Evolutionary conservation across 2,888 invertebrate species (phyloP), one percentile per base, ranked within the genome.

Genomic region (Pyrochroa serraticornis): DNA sequence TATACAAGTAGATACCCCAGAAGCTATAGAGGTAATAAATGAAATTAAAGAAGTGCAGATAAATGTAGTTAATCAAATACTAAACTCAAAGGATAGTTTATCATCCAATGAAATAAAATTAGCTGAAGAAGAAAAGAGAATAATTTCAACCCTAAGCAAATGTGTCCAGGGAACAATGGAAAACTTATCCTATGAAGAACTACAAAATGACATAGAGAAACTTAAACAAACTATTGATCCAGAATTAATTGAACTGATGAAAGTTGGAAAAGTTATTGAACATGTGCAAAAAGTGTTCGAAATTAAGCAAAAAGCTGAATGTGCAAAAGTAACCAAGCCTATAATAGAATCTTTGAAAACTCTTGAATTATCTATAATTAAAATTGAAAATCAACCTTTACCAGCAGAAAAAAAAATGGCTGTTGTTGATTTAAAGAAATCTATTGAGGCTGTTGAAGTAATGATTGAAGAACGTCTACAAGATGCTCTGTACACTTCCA

Each of bases 351-450:
- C 75, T 6, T 62, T 79, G 22, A 63, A 66, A 14, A 60, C 52
- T 9, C 59, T 79, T 8, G 65, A 70, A 37, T 56, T 62, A 12
- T 70, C 75, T 1, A 64, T 77, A 34, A 49, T 55, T n/a, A 46
- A 66, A 6, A 69, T 78, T 31, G 69, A 72, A 54, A 65, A 71
- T 2, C 70, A 75, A 65, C 70, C 63, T 9, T 63, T 64, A 7
- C 62, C 64, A 5, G 70, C 73, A 13, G 70, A 67, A 41, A 73
- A 71, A 52, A 65, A 68, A 51, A 64, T 65, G 9, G 71, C 75
- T 13, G 36, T 75, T 7, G 58, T 43, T 6, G 77, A 78, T 53
- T 60, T 79, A 41, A 69, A 77, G 58, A 76, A 74, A 63, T 75
- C 75, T 2, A 65, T 76, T 7, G 54, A 57, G 14, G 63, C 65